These are phyloP conservation scores for Coccyzus lansbergi DNA, from an alignment of 2,797 vertebrate species.

Conservation along the genomic window DNA sequence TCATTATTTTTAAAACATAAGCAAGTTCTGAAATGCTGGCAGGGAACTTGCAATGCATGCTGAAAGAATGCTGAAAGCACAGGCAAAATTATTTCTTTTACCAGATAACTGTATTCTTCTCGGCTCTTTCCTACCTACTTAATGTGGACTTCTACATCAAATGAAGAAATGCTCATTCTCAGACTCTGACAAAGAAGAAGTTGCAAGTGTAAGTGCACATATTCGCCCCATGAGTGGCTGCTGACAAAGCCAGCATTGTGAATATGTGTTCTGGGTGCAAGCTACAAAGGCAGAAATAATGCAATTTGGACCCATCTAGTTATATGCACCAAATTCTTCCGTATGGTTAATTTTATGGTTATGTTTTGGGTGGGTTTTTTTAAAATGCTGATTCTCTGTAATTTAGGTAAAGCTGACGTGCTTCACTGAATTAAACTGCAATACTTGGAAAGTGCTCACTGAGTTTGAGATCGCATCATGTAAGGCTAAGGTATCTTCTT, in stretches of 20 bases:
- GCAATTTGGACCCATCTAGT: neutral
- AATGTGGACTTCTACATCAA: neutral
- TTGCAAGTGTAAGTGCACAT: accelerated
- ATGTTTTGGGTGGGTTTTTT: neutral
- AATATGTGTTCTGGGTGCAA: neutral
- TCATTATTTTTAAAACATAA: neutral
- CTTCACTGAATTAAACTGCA: neutral
- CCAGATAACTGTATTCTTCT: neutral
- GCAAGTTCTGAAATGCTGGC: neutral
- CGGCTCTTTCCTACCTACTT: neutral
- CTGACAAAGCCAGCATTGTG: neutral
- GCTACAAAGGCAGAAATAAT: neutral
- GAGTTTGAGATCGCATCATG: neutral
- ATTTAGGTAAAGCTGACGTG: neutral
- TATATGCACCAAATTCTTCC: neutral
- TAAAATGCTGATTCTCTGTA: neutral
- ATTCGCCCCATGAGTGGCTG: accelerated
- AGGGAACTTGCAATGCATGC: neutral
- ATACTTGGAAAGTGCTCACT: neutral
- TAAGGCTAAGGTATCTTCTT: neutral
- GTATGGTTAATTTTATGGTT: neutral
- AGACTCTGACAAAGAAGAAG: neutral
- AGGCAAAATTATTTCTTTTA: neutral
- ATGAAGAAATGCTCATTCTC: neutral
- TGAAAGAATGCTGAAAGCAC: neutral